Percentiles rank a stretch among this genome's conserved stretches.
phyloP scores from a whole-genome alignment of 2,113 vertebrate genomes.

The Mugil cephalus region DNA sequence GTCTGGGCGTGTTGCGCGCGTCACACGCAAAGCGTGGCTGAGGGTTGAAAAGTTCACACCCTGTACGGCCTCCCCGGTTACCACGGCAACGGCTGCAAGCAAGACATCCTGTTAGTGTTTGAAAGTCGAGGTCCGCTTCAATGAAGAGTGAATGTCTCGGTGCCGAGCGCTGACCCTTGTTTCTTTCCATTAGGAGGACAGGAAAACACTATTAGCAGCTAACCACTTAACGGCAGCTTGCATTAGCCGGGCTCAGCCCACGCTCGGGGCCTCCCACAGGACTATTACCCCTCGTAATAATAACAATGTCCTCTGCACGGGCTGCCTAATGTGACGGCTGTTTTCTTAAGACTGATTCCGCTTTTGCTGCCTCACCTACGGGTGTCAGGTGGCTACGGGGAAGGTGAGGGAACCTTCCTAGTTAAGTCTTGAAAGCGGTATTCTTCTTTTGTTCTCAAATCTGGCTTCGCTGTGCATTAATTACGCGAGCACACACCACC shows the following conservation, averaged over 20 bases:
- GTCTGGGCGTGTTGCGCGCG: not conserved
- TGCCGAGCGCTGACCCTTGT: constrained; percentile 57
- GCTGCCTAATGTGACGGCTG: constrained; percentile 76
- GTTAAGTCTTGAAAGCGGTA: not conserved
- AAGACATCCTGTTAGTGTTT: constrained; percentile 42
- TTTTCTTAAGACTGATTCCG: constrained; percentile 70
- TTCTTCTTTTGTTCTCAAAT: constrained; percentile 9
- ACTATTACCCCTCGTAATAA: constrained; percentile 81
- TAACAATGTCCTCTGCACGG: constrained; percentile 78
- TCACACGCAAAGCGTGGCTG: constrained; percentile 1
- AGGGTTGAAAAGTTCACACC: constrained; percentile 70
- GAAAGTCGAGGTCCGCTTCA: constrained; percentile 31
- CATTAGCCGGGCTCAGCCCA: constrained; percentile 70
- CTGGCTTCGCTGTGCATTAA: constrained; percentile 9
- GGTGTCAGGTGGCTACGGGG: constrained; percentile 53
- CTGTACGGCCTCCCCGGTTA: constrained; percentile 1
- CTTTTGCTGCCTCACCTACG: constrained; percentile 56
- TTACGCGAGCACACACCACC: not conserved
- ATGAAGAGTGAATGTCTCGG: constrained; percentile 30
- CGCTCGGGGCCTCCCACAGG: constrained; percentile 70
- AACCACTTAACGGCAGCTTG: constrained; percentile 77
- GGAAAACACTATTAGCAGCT: constrained; percentile 81
- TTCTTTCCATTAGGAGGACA: constrained; percentile 77
- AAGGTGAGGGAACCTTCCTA: not conserved
- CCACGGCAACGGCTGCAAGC: constrained; percentile 23